These are phyloP conservation scores for Melanostigma gelatinosum DNA, from an alignment of 2,113 vertebrate species.

Conservation along the genomic window DNA sequence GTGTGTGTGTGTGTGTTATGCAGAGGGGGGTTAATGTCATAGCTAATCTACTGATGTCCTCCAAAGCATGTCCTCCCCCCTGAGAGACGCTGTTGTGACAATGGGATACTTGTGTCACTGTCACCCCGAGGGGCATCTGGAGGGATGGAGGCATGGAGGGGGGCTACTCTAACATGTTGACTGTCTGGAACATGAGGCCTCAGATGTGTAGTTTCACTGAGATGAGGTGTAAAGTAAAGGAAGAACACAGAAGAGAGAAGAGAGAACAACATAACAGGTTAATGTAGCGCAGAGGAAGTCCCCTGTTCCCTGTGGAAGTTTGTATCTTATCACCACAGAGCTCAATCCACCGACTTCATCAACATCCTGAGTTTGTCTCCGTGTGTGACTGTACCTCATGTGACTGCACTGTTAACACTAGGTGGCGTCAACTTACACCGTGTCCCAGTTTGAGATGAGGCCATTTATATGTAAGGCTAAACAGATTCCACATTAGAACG, in stretches of 20 bases:
- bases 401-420: constrained; percentile 5
- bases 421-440: neutral
- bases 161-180: constrained; percentile 36
- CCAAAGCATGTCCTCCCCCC: constrained; percentile 49
- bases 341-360: neutral
- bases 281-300: constrained; percentile 1
- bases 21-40: constrained; percentile 65
- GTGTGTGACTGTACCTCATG: neutral
- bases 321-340: neutral
- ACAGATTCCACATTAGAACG: neutral
- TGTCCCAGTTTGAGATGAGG: neutral
- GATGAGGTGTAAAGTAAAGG: neutral
- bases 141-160: constrained; percentile 11
- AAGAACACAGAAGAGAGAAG: neutral
- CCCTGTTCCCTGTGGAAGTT: constrained; percentile 6
- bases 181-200: constrained; percentile 36
- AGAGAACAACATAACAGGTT: neutral
- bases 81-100: constrained; percentile 69
- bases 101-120: constrained; percentile 76
- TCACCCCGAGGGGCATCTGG: constrained; percentile 60
- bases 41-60: constrained; percentile 72
- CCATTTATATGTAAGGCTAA: neutral
- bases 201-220: constrained; percentile 7
- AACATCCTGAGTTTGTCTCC: neutral
- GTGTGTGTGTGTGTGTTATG: constrained; percentile 35